A percentile compares a stretch with the other conserved stretches of the same genome.
Evolutionary conservation across 2,888 invertebrate species (phyloP).

Genomic region (Ichneumoninae sp.): DNA sequence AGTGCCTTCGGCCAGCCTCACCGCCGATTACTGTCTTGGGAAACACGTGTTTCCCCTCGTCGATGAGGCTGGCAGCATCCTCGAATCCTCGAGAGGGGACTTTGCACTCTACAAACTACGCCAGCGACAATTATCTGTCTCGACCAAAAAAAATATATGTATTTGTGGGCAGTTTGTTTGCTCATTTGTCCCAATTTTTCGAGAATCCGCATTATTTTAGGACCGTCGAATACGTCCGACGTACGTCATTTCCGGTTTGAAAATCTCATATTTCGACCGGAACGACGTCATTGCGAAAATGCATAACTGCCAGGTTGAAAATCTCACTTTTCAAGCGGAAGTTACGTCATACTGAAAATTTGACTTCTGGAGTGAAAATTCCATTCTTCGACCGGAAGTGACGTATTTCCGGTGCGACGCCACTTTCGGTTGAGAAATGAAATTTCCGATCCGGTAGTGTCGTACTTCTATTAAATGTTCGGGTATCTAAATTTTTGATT

Average conservation of each 20-base stretch:
- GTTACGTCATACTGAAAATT: no score
- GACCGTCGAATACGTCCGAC: neutral
- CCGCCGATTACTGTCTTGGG: slow-evolving; percentile 42
- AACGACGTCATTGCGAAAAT: neutral
- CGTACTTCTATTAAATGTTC: neutral
- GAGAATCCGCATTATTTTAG: neutral
- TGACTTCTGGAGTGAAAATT: neutral
- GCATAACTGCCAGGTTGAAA: no score
- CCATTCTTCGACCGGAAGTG: neutral
- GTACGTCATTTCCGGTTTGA: neutral
- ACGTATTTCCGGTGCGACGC: neutral
- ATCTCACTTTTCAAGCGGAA: no score
- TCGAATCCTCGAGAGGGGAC: neutral
- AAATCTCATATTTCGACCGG: neutral
- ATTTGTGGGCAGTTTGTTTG: neutral
- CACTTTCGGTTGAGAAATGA: no score
- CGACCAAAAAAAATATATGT: neutral
- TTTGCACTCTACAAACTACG: neutral
- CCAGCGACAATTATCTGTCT: neutral
- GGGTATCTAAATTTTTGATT: neutral
- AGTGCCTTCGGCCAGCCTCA: slow-evolving; percentile 43
- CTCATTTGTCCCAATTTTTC: neutral
- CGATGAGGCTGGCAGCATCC: slow-evolving; percentile 19
- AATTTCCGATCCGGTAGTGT: no score
- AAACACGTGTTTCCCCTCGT: slow-evolving; percentile 56